phyloP scores from a whole-genome alignment of 2,797 vertebrate species.

The Mormyrus hasselquistii region DNA sequence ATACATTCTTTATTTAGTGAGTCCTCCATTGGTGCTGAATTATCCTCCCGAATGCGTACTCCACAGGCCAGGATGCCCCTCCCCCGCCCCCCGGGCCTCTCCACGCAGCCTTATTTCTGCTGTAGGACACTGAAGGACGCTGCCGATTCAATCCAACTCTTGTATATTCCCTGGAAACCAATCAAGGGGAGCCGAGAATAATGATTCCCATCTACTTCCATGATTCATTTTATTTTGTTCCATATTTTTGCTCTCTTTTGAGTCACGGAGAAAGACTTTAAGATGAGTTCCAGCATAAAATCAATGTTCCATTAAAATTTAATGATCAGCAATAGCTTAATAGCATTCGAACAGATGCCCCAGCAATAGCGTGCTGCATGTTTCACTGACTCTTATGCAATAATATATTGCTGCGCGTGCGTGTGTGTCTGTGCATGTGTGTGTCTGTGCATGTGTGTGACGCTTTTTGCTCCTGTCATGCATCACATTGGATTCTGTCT shows the following conservation, averaged over 20 bases:
- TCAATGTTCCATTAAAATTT: conserved; percentile 78
- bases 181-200: conserved; percentile 62
- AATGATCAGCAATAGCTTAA: conserved; percentile 71
- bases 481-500: neutral
- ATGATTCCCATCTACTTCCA: conserved; percentile 58
- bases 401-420: conserved; percentile 2
- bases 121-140: conserved; percentile 67
- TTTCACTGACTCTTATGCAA: conserved; percentile 47
- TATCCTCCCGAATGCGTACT: conserved; percentile 12
- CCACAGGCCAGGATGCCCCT: neutral
- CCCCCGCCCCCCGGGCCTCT: conserved; percentile 49
- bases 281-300: conserved; percentile 62
- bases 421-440: neutral
- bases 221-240: conserved; percentile 68
- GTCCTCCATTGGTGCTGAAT: conserved; percentile 6
- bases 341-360: conserved; percentile 67
- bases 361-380: conserved; percentile 48
- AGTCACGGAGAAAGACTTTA: conserved; percentile 60
- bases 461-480: neutral
- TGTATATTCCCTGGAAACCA: conserved; percentile 67
- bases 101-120: conserved; percentile 53
- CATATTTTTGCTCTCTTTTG: conserved; percentile 58
- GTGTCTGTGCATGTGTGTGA: neutral
- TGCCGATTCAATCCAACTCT: conserved; percentile 61
- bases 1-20: neutral